Conservation (phyloP, 2,797 vertebrate species). For the Sebastes alutus region DNA sequence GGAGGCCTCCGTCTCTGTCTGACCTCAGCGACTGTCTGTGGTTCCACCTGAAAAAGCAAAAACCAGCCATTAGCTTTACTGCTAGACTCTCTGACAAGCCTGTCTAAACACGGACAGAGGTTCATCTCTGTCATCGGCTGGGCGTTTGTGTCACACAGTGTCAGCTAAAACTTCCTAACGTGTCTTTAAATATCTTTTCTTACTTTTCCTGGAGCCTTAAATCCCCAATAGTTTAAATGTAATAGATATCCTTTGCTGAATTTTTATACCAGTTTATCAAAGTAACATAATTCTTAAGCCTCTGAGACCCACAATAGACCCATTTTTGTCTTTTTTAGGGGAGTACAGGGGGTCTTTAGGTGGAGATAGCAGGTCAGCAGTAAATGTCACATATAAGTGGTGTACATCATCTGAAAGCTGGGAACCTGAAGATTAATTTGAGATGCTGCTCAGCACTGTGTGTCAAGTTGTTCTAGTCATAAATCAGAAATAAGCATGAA, state of each 20-base stretch:
- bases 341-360: too few species aligned
- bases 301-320: too few species aligned
- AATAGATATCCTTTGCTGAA: neutral
- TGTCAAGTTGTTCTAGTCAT: too few species aligned
- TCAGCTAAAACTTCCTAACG: neutral
- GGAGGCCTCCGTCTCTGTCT: constrained; percentile 30
- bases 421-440: too few species aligned
- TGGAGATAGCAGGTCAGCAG: too few species aligned
- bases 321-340: accelerated
- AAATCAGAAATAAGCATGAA: too few species aligned
- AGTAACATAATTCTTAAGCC: neutral
- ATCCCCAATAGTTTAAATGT: neutral
- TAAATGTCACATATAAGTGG: too few species aligned
- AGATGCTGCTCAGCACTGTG: too few species aligned
- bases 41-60: constrained; percentile 72
- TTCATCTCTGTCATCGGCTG: constrained; percentile 38
- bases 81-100: constrained; percentile 25
- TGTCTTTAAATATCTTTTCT: neutral
- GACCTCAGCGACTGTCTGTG: constrained; percentile 59
- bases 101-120: constrained; percentile 57
- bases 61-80: constrained; percentile 2
- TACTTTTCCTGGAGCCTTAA: neutral
- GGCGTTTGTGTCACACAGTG: constrained; percentile 1
- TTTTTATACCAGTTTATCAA: neutral
- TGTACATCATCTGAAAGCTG: too few species aligned